phyloP scores from a whole-genome alignment of 1,140 invertebrate genomes.

The Drosophila subpulchrella region DNA sequence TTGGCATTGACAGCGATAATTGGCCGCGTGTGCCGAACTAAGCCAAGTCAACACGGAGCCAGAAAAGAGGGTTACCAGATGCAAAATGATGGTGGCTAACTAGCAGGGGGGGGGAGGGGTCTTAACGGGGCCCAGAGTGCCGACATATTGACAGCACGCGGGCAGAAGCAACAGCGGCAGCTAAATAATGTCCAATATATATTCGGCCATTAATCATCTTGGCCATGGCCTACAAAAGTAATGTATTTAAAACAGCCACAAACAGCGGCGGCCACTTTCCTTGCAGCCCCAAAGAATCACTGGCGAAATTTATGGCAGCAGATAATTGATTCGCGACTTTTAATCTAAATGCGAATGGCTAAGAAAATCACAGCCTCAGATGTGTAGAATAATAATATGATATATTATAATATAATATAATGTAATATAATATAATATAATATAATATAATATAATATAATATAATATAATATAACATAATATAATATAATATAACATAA shows the following conservation, averaged over 20 bases:
- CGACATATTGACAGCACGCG: slow-evolving; percentile 46
- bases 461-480: not conserved
- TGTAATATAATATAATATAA: too few species aligned
- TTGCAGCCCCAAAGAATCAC: slow-evolving; percentile 8
- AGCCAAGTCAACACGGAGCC: slow-evolving; percentile 19
- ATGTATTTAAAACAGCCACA: slow-evolving; percentile 18
- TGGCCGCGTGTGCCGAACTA: slow-evolving; percentile 43
- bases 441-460: too few species aligned
- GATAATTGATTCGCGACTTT: slow-evolving; percentile 4
- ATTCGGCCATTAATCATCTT: slow-evolving; percentile 60
- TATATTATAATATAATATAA: too few species aligned
- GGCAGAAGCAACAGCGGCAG: slow-evolving; percentile 35
- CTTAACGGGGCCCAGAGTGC: slow-evolving; percentile 14
- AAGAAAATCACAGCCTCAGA: not conserved
- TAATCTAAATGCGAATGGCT: slow-evolving; percentile 4
- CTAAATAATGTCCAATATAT: slow-evolving; percentile 41
- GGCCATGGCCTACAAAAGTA: slow-evolving; percentile 51
- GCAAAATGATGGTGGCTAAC: too few species aligned
- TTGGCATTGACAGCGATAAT: slow-evolving; percentile 69
- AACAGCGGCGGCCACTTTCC: slow-evolving; percentile 11
- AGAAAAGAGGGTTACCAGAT: slow-evolving; percentile 4
- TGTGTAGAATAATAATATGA: not conserved
- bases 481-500: too few species aligned
- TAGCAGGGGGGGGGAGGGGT: not conserved
- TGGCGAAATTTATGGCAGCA: slow-evolving; percentile 15